Percentiles rank a stretch among this genome's conserved stretches.
phyloP scores from a whole-genome alignment of 2,797 vertebrate genomes.

The Botia kubotai region DNA sequence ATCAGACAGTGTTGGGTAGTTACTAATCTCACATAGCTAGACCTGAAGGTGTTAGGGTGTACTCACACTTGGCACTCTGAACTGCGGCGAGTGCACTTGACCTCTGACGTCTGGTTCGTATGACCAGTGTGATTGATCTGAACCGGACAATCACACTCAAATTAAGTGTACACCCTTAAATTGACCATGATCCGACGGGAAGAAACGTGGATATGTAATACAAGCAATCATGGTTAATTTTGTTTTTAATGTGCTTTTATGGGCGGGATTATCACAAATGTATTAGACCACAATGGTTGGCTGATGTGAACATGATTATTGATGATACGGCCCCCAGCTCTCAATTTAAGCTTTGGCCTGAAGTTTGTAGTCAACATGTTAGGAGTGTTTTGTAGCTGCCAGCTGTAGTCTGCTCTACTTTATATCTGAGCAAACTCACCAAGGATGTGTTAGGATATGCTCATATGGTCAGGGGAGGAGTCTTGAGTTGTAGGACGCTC shows the following conservation, averaged over 20 bases:
- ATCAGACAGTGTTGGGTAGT: too few species aligned
- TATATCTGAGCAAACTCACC: constrained; percentile 12
- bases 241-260: background rate
- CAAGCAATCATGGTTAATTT: too few species aligned
- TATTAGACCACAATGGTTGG: constrained; percentile 2
- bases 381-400: background rate
- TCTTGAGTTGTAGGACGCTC: constrained; percentile 14
- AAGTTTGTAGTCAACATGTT: constrained; percentile 9
- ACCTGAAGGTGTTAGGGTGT: too few species aligned
- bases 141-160: too few species aligned
- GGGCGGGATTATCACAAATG: background rate
- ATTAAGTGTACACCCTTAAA: too few species aligned
- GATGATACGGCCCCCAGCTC: background rate
- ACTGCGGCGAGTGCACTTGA: too few species aligned
- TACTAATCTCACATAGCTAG: too few species aligned
- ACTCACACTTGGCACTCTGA: too few species aligned
- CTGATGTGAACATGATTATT: background rate
- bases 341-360: background rate
- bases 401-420: constrained; percentile 1
- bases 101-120: too few species aligned
- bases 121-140: too few species aligned
- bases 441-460: constrained; percentile 18
- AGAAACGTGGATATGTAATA: too few species aligned
- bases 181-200: too few species aligned
- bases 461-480: constrained; percentile 22